Evolutionary conservation across 2,888 invertebrate species (phyloP).

Genomic region (Therioaphis trifolii): DNA sequence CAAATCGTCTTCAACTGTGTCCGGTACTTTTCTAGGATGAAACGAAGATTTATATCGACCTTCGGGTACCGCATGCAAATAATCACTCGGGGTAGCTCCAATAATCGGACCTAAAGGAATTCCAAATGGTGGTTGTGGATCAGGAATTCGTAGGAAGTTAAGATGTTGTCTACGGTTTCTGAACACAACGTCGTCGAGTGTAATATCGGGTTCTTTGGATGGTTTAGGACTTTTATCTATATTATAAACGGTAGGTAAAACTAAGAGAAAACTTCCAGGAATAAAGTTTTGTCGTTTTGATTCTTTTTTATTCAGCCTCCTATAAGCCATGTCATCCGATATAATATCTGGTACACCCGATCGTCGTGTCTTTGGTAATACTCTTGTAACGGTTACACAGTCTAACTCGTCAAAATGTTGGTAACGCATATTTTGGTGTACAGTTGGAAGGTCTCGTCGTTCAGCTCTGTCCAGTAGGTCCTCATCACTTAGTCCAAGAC

Average conservation of each 20-base stretch:
- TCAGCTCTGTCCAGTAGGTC: slow-evolving; percentile 75
- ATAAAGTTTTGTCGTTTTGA: slow-evolving; percentile 68
- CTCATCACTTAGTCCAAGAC: slow-evolving; percentile 85
- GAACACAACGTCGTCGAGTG: slow-evolving; percentile 86
- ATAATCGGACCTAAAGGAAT: slow-evolving; percentile 88
- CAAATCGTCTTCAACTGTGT: slow-evolving; percentile 87
- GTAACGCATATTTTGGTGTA: slow-evolving; percentile 48
- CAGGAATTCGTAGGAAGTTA: slow-evolving; percentile 75
- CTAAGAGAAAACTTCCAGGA: slow-evolving; percentile 76
- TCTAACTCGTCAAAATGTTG: slow-evolving; percentile 18
- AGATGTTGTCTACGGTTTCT: slow-evolving; percentile 84
- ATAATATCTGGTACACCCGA: slow-evolving; percentile 74
- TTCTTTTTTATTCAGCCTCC: slow-evolving; percentile 77
- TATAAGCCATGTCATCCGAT: slow-evolving; percentile 84
- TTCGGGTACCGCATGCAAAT: slow-evolving; percentile 80
- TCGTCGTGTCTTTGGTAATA: slow-evolving; percentile 42
- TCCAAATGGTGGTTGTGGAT: slow-evolving; percentile 90
- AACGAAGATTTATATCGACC: slow-evolving; percentile 72
- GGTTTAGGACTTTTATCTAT: slow-evolving; percentile 63
- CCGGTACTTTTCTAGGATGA: slow-evolving; percentile 79
- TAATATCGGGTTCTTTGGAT: slow-evolving; percentile 80
- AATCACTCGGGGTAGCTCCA: slow-evolving; percentile 84
- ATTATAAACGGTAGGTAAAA: slow-evolving; percentile 72
- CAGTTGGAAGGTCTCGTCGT: slow-evolving; percentile 74
- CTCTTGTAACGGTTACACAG: neutral